Base-by-base conservation (phyloP, 2,797 vertebrate genomes). In the Rhynchotus rufescens region DNA sequence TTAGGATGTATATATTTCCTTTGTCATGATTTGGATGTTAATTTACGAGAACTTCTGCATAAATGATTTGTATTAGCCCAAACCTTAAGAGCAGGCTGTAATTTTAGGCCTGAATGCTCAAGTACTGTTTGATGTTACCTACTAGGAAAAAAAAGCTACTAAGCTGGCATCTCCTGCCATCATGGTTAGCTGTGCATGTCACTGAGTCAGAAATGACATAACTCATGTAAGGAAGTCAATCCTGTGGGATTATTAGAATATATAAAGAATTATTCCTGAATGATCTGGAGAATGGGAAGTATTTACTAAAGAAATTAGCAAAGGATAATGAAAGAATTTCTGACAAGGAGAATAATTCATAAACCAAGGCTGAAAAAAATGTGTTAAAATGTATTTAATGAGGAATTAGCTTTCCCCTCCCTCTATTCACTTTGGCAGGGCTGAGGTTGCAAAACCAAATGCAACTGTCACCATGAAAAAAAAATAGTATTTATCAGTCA, bases 391-490 rank as follows among this genome's bases (percentile, higher is more conserved):
- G 6, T 28, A 10, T 69, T 68, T 88, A 42, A 20, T 4, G 4
- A 67, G 65, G 49, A 88, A 67, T 60, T 44, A 4, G 16, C 11
- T 62, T 81, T 68, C n/a, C 40, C 21, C 32, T 81, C 17, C 28
- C 12, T 81, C 20, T 76, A 3, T 26, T 84, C 36, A 25, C 12
- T 76, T 66, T 64, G 73, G 25, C 42, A 56, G 34, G 10, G 5
- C 14, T n/a, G 23, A 16, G 34, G 34, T 20, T 52, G 30, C 65
- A 32, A 88, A 86, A 32, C 11, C 42, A 75, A 79, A 45, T 15
- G 21, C 51, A 1, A 1, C 47, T 19, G n/a, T 40, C 65, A 10
- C 51, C 0, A 1, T 19, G 60, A 57, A 65, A 47, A 21, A 47
- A 21, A 45, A 23, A 5, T 74, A 32, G 30, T 49, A 15, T 71